Evolutionary conservation across 2,797 vertebrate genomes (phyloP).

Genomic region (Ataeniobius toweri): DNA sequence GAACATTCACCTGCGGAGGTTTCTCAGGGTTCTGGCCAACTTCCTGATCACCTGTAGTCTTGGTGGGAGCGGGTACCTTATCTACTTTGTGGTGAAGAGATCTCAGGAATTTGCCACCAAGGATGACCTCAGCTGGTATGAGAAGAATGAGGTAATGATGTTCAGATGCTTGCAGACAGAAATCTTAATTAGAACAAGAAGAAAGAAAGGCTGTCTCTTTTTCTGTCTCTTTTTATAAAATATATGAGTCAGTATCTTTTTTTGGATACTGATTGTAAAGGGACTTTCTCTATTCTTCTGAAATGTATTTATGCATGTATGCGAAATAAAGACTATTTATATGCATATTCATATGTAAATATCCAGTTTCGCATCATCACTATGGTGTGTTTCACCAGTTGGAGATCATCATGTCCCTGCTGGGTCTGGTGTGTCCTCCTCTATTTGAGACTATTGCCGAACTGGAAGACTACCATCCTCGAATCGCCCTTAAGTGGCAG

Average conservation of each 20-base stretch:
- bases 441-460: slow-evolving; percentile 96
- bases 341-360: neutral
- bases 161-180: neutral
- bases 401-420: slow-evolving; percentile 97
- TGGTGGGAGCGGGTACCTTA: slow-evolving; percentile 97
- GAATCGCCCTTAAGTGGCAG: slow-evolving; percentile 97
- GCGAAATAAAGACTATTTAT: neutral
- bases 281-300: no score
- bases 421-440: slow-evolving; percentile 96
- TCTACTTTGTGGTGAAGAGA: slow-evolving; percentile 96
- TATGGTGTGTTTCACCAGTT: slow-evolving; percentile 73
- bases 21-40: slow-evolving; percentile 93
- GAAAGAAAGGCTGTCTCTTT: no score
- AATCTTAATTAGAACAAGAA: neutral
- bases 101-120: slow-evolving; percentile 92
- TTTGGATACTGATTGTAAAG: no score
- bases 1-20: slow-evolving; percentile 93
- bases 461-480: slow-evolving; percentile 96
- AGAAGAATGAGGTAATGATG: slow-evolving; percentile 94
- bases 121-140: slow-evolving; percentile 92
- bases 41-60: slow-evolving; percentile 91
- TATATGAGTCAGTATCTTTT: no score
- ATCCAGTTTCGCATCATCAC: neutral
- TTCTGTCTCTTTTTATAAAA: no score
- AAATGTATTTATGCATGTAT: no score